Conservation (phyloP, 2,797 vertebrate species). For the Gadopsis marmoratus region DNA sequence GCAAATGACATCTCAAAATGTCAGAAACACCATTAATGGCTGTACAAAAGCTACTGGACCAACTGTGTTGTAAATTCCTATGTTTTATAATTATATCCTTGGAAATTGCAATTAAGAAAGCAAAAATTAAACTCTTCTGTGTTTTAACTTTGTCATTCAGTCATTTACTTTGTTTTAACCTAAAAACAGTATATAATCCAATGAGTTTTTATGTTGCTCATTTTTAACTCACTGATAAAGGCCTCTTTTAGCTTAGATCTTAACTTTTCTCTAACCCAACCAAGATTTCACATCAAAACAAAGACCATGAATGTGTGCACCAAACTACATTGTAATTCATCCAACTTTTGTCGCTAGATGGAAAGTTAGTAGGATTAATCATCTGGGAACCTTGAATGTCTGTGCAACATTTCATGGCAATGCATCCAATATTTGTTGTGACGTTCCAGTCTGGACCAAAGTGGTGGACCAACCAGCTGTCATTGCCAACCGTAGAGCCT, state of each 20-base stretch:
- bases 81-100: background rate
- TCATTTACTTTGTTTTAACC: no score
- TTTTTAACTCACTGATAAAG: background rate
- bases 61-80: background rate
- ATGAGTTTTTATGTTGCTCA: background rate
- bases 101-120: background rate
- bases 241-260: background rate
- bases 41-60: background rate
- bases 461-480: background rate
- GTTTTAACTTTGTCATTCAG: no score
- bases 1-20: background rate
- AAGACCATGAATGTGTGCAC: no score
- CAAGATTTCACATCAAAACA: background rate
- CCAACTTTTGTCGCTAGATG: no score
- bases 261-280: background rate
- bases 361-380: background rate
- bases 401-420: background rate
- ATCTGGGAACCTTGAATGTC: background rate
- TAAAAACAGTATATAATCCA: no score
- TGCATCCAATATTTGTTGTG: background rate
- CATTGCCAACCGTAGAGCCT: background rate
- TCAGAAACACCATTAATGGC: background rate
- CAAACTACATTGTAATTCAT: no score
- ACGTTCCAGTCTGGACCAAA: background rate
- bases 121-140: no score